Percentiles rank a stretch among this genome's conserved stretches.
Evolutionary conservation across 2,113 vertebrate genomes (phyloP).

Genomic region (Hyperoodon ampullatus): DNA sequence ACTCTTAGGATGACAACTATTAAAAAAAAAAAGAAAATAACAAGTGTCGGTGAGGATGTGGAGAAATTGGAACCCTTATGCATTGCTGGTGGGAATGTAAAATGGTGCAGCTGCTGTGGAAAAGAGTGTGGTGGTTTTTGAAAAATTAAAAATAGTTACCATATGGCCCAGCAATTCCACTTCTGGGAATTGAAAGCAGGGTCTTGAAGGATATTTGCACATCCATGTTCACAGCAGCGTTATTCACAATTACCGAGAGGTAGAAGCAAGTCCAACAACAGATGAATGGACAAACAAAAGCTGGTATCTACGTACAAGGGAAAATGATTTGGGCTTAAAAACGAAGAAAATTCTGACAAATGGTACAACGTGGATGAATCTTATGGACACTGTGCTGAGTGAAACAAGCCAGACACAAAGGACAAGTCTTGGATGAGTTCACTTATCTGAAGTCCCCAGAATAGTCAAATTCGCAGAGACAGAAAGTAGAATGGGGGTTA

Average conservation of each 20-base stretch:
- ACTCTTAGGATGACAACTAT: not conserved
- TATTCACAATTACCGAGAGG: not conserved
- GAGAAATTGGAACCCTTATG: not conserved
- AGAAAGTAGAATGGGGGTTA: not conserved
- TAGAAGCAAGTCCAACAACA: not conserved
- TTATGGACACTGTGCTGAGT: not conserved
- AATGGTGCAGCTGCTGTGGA: not conserved
- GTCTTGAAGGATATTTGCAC: not conserved
- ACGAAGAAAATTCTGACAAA: not conserved
- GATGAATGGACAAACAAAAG: not conserved
- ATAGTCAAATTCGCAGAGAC: not conserved
- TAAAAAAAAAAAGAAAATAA: not conserved
- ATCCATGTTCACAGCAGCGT: not conserved
- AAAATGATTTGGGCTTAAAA: not conserved
- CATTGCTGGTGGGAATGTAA: not conserved
- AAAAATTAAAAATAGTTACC: not conserved
- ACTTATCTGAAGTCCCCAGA: not conserved
- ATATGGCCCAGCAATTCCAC: not conserved
- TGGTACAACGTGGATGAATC: not conserved
- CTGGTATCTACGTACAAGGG: not conserved
- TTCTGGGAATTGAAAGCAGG: not conserved
- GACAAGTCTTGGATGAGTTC: not conserved
- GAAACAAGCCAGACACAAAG: not conserved
- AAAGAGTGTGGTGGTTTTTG: not conserved
- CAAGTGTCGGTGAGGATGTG: not conserved